A percentile compares a stretch with the other conserved stretches of the same genome.
Evolutionary conservation across 2,113 vertebrate genomes (phyloP).

Genomic region (Corythoichthys haematopterus): DNA sequence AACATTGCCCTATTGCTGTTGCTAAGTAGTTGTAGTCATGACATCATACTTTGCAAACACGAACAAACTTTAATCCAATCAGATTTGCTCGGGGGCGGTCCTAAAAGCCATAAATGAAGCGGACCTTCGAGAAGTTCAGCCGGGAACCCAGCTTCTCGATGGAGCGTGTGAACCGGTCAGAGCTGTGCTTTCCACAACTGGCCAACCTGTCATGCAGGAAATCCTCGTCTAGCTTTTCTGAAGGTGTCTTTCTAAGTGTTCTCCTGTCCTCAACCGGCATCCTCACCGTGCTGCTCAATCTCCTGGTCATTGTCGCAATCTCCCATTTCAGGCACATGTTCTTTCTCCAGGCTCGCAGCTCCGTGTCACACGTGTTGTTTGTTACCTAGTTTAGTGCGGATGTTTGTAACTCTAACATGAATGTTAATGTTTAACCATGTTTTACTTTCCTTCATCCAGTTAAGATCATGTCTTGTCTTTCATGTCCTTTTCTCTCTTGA

Average conservation of each 20-base stretch:
- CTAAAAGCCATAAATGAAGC: background rate
- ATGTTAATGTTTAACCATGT: background rate
- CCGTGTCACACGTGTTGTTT: too few relatives aligned
- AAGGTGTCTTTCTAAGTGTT: background rate
- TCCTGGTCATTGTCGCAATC: slow-evolving; percentile 52
- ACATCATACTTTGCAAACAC: background rate
- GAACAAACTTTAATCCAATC: background rate
- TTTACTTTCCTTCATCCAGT: background rate
- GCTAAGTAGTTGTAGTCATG: background rate
- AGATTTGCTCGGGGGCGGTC: background rate
- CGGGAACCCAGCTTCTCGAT: background rate
- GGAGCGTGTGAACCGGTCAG: background rate
- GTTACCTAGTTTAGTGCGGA: too few relatives aligned
- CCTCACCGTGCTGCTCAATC: background rate
- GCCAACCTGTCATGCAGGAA: background rate
- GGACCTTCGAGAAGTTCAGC: background rate
- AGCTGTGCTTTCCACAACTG: background rate
- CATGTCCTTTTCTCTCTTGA: background rate
- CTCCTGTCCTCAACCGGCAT: background rate
- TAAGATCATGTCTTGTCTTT: background rate
- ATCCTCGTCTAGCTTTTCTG: background rate
- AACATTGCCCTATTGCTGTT: too few relatives aligned
- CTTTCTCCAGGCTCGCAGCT: background rate
- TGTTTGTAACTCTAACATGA: too few relatives aligned
- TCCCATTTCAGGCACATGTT: slow-evolving; percentile 50